A percentile compares a stretch with the other conserved stretches of the same genome.
Evolutionary conservation across 2,888 invertebrate species (phyloP).

Genomic region (Ametastegia equiseti): DNA sequence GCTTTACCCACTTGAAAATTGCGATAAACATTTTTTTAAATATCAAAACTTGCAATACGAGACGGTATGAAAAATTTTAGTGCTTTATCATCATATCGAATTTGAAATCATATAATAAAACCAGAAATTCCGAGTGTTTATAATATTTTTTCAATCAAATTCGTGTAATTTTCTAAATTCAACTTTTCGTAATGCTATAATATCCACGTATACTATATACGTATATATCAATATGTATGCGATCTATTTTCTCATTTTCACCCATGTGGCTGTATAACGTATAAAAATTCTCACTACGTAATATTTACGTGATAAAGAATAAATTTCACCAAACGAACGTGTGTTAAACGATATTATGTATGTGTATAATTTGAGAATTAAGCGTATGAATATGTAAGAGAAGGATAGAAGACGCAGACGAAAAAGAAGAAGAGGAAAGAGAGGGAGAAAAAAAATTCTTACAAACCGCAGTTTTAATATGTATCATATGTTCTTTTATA

Average conservation of each 20-base stretch:
- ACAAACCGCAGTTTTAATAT: constrained; percentile 64
- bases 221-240: background rate
- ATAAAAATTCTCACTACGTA: background rate
- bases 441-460: constrained; percentile 53
- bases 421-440: constrained; percentile 32
- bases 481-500: constrained; percentile 74
- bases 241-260: constrained; percentile 21
- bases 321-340: constrained; percentile 1
- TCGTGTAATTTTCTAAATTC: constrained; percentile 17
- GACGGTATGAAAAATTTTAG: too few species aligned
- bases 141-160: constrained; percentile 7
- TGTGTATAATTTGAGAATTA: constrained; percentile 38
- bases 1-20: too few species aligned
- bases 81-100: constrained; percentile 7
- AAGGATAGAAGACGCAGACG: background rate
- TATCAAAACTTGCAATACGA: too few species aligned
- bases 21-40: too few species aligned
- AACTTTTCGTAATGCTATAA: constrained; percentile 6
- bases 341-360: background rate
- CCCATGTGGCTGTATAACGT: background rate
- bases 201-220: background rate
- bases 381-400: background rate
- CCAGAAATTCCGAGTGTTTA: background rate
- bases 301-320: constrained; percentile 6
- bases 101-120: background rate